Evolutionary conservation across 2,888 invertebrate genomes (phyloP), one percentile per base, ranked within the genome.

Genomic region (Nemoura dubitans): DNA sequence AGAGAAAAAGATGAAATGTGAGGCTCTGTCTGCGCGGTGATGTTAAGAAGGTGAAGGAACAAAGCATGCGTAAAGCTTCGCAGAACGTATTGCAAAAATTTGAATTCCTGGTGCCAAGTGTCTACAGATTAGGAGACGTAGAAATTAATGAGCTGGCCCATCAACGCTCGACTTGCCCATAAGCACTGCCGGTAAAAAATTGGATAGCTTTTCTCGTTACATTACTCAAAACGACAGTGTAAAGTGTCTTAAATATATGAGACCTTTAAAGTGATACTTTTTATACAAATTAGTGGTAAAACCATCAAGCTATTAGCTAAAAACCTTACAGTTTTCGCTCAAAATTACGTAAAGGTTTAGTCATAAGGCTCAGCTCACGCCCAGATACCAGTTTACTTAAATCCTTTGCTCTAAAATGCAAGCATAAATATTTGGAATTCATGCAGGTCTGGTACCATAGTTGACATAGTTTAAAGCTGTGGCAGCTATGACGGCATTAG

Each of bases 381-480:
- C 59, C 59, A 59, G 59, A 7, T 21, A 59, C 59, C 3, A 59
- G 59, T 59, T 59, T 59, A 21, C 59, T 21, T 10, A 59, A 59
- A 59, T 59, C 59, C 59, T 59, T 59, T 59, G 59, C 59, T 59
- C 14, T 21, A 59, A 59, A 10, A 59, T 59, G 59, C 16, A 59
- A 59, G 59, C 59, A 59, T 21, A 59, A 7, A 59, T 59, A 59
- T 59, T 59, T 59, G 59, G 59, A 59, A 59, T 59, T 59, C 59
- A 59, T 59, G 16, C 59, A 7, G 59, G 59, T 16, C 59, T 59
- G 59, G 59, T 16, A 59, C 59, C 59, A 59, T 59, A 59, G 59
- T 59, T 59, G 59, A 59, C 59, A 59, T 59, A 59, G 59, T 59
- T 59, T 59, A 59, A 59, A 59, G 14, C 59, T 59, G 59, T 59